phyloP scores from a whole-genome alignment of 2,113 vertebrate species.

The Anhinga anhinga region DNA sequence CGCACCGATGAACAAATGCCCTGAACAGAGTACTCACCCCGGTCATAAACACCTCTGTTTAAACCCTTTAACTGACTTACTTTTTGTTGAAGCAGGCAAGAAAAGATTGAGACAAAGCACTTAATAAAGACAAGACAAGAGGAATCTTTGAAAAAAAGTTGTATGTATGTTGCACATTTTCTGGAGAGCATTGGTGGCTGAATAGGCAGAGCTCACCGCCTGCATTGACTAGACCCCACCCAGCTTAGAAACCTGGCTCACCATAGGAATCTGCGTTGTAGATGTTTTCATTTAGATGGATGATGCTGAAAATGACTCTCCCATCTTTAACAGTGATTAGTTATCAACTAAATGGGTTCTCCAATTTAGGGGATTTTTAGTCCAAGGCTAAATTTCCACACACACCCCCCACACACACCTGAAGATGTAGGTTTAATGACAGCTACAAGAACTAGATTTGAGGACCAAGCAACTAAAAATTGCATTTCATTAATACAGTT shows the following conservation, averaged over 20 bases:
- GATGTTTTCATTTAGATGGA: background rate
- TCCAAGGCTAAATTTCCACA: background rate
- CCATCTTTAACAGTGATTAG: background rate
- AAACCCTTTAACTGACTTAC: background rate
- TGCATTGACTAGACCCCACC: background rate
- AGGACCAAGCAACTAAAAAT: background rate
- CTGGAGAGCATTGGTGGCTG: background rate
- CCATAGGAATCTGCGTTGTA: background rate
- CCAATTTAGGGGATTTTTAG: background rate
- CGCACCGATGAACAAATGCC: background rate
- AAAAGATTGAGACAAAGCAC: background rate
- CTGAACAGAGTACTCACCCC: background rate
- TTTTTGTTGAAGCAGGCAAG: background rate
- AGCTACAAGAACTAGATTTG: background rate
- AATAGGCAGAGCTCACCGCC: background rate
- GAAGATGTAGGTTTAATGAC: background rate
- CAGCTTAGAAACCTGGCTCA: background rate
- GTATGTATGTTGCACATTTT: background rate
- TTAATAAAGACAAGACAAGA: background rate
- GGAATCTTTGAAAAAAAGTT: background rate
- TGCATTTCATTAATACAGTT: background rate
- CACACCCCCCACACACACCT: rapidly evolving
- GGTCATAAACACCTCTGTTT: background rate
- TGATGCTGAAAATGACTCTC: background rate
- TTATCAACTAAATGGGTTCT: background rate